Base-by-base conservation (phyloP, 2,113 vertebrate genomes). In the Salvelinus sp. region DNA sequence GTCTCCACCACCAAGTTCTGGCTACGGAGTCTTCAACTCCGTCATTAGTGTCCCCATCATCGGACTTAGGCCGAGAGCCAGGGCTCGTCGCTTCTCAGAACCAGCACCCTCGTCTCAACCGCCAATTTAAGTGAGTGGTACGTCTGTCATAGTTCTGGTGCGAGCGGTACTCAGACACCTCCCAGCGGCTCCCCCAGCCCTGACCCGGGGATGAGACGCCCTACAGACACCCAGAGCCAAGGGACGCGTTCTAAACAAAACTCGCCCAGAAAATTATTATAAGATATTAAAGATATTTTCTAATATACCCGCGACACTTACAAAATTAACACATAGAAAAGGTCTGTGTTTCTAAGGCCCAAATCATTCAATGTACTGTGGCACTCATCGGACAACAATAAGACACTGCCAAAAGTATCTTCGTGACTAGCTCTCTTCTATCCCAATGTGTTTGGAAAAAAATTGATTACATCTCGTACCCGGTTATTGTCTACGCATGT, bases 61-160 rank as follows among this genome's bases (percentile, higher is more conserved):
- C 96, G 69, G 96, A 99, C 94, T 91, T 94, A 91, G 94, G 96
- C 83, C 94, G 95, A 38, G 97, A 98, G 81, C 92, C 95, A 82
- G 94, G 92, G 70, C 80, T 87, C 94, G 83, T 90, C 93, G 75
- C 91, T n/a, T 91, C 84, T 92, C 92, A 58, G 94, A 95, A 86
- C 92, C 93, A 27, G 91, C 93, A 80, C 88, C 94, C 9, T 90
- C 95, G 50, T 93, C 94, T 58, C 95, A 95, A 84, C 89, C 27
- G 95, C 96, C 54, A 96, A 98, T 90, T 88, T 97, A 91, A 98
- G 96, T 64, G 96, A 98, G 88, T 98, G 97, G 97, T 98, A 98
- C 89, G 97, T 98, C 91, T 96, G 97, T 88, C 95, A 95, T 86
- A 95, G 94, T 85, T 91, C 93, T 58, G 95, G 93, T 82, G 90